Base-by-base conservation (phyloP, 2,888 invertebrate species). In the Pristionchus exspectatus region DNA sequence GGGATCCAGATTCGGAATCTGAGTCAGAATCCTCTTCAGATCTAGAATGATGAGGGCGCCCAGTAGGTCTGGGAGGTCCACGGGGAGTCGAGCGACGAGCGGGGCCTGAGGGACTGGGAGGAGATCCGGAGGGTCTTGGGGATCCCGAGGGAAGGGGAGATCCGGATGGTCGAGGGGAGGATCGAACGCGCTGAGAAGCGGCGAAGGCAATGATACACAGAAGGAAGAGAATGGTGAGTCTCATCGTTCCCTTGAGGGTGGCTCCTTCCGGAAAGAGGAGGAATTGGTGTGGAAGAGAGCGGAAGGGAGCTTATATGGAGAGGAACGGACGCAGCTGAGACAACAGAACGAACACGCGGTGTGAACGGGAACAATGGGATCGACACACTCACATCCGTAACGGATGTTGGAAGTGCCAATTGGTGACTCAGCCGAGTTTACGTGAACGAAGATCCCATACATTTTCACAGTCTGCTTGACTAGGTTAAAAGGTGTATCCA, bases 141-240 rank as follows among this genome's bases (percentile, higher is more conserved):
- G 66, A 66, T n/a, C 66, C 66, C 27, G 66, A 66, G 66, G 66
- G 56, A 56, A 56, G 56, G 21, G 56, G 66, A 66, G 66, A 66
- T 27, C 24, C 66, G 59, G 59, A 59, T 9, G 59, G 59, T 24
- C 59, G 59, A 59, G 59, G 59, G 4, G 59, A 59, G 59, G 59
- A 59, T 59, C 59, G 18, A 12, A 56, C 18, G 2, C 66, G 24
- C 66, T 66, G 66, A 27, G 66, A 66, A 66, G 66, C 66, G n/a
- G 27, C 66, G 66, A 27, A 66, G 27, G n/a, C 66, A 9, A 66
- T 24, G n/a, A 66, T 12, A 3, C 66, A 66, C n/a, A 66, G n/a
- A 66, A 66, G 66, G 66, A 27, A 27, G 66, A 66, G 66, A 24
- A 66, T 4, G 27, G 66, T 27, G 66, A 66, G 66, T 66, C 66